Evolutionary conservation across 1,140 invertebrate genomes (phyloP), one percentile per base, ranked within the genome.

Genomic region (Dreissena polymorpha): DNA sequence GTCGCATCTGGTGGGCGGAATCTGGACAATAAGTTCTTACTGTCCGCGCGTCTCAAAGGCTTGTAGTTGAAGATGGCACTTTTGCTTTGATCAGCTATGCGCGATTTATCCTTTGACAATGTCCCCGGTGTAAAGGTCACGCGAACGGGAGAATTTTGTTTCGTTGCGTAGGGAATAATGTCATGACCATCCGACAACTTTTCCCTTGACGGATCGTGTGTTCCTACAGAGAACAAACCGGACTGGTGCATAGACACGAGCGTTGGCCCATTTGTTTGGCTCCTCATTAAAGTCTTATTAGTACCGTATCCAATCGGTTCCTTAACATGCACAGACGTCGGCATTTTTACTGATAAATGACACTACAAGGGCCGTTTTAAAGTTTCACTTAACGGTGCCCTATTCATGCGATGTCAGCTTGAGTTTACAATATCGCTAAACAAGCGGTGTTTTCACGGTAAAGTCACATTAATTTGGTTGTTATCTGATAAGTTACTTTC

Each of bases 1-100:
- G 79, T 82, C 18, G 79, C 79, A 21, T 82, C 79, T 0, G 79
- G 79, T 21, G 71, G 29, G 10, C 79, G 79, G 49, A 82, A 60
- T 25, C 39, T 65, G 16, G 12, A 18, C 14, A 68, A 51, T 7
- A 29, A 10, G 13, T 49, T 14, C 0, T 55, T 57, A 8, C 57
- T 21, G 57, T 82, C 79, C 21, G 49, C 49, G 0, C 70, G 69
- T 21, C 27, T 72, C 29, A 82, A 55, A 16, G 79, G 79, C 60
- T 60, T 57, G 27, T 72, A 82, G 57, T 72, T 82, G 25, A 82
- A 73, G n/a, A 65, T 74, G 13, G 79, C 79, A 53, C 50, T 67
- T 74, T 51, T 82, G 10, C 69, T 63, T 0, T 55, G 29, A 29
- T 82, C 70, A 12, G 70, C 65, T 6, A 82, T 71, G 8, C 79